Evolutionary conservation across 2,113 vertebrate species (phyloP).

Genomic region (Syngnathus scovelli): DNA sequence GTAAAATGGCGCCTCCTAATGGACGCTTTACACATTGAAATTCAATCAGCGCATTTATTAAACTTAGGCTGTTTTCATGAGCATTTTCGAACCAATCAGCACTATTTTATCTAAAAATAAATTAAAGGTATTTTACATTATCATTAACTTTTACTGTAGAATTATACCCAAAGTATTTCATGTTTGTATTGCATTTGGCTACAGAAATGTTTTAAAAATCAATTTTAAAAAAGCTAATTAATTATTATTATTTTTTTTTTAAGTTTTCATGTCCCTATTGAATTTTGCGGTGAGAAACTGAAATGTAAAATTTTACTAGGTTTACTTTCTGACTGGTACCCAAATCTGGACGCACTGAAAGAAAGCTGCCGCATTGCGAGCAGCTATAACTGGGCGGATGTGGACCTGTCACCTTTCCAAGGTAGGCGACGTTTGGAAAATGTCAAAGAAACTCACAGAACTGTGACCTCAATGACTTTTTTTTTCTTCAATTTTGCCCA

Average conservation of each 20-base stretch:
- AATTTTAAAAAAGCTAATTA: too few species aligned
- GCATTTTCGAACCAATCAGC: too few species aligned
- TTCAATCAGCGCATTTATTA: neutral
- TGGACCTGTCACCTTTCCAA: constrained; percentile 91
- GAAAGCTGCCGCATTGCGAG: constrained; percentile 90
- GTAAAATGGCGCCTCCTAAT: constrained; percentile 63
- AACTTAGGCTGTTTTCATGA: neutral
- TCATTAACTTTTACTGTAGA: too few species aligned
- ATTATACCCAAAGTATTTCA: too few species aligned
- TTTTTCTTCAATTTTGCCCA: neutral
- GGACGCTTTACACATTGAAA: constrained; percentile 25
- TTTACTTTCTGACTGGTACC: constrained; percentile 82
- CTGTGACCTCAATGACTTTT: constrained; percentile 47
- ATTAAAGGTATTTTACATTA: too few species aligned
- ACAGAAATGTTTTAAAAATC: too few species aligned
- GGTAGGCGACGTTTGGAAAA: constrained; percentile 57
- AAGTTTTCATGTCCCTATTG: neutral
- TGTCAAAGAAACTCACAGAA: neutral
- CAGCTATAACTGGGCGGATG: constrained; percentile 91
- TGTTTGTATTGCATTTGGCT: too few species aligned
- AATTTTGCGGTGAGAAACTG: neutral
- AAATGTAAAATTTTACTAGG: constrained; percentile 36
- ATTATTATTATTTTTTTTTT: too few species aligned
- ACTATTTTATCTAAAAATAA: too few species aligned
- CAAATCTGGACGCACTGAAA: constrained; percentile 87